Evolutionary conservation across 2,888 invertebrate species (phyloP).

Genomic region (Drosophila austrosaltans): DNA sequence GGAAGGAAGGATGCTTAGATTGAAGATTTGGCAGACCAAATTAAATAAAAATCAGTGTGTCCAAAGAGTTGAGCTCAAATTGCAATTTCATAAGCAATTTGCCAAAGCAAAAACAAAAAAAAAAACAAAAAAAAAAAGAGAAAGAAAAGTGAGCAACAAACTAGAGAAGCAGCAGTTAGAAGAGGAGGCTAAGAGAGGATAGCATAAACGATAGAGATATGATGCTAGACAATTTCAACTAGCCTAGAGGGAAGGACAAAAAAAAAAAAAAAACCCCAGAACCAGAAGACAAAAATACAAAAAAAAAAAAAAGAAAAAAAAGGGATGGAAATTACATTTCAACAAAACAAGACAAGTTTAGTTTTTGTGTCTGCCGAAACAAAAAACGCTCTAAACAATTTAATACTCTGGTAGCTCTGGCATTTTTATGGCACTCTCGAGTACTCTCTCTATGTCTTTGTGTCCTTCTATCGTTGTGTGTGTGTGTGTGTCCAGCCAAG

Average conservation of each 20-base stretch:
- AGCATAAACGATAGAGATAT: conserved; percentile 1
- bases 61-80: conserved; percentile 69
- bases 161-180: neutral
- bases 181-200: neutral
- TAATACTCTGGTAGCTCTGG: conserved; percentile 39
- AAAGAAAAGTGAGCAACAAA: conserved; percentile 17
- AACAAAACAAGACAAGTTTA: conserved; percentile 57
- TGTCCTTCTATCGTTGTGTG: conserved; percentile 6
- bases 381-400: conserved; percentile 7
- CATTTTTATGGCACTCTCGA: conserved; percentile 71
- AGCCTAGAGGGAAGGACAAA: conserved; percentile 28
- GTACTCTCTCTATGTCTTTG: conserved; percentile 19
- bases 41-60: conserved; percentile 73
- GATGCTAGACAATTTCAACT: conserved; percentile 13
- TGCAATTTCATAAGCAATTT: conserved; percentile 82
- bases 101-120: conserved; percentile 36
- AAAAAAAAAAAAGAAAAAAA: conserved; percentile 27
- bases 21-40: conserved; percentile 56
- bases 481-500: conserved; percentile 22
- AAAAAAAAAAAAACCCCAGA: conserved; percentile 16
- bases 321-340: conserved; percentile 74
- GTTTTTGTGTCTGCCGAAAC: conserved; percentile 9
- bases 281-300: neutral
- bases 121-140: too few relatives aligned
- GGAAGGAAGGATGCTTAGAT: neutral